Percentiles rank a stretch among this genome's conserved stretches.
phyloP scores from a whole-genome alignment of 2,888 invertebrate genomes.

The Euproctis similis region DNA sequence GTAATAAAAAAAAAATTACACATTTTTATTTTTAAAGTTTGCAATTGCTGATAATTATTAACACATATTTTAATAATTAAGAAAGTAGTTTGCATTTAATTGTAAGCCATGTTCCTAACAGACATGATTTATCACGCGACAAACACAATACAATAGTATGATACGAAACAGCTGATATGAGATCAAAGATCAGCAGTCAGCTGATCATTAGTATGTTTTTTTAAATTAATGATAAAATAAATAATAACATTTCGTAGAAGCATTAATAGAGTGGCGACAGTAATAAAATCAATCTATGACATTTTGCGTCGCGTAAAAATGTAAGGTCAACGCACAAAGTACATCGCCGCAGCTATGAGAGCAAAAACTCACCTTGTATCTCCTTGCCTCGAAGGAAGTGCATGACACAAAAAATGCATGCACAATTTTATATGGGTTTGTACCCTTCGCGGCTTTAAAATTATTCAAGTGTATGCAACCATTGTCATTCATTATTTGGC shows the following conservation, averaged over 20 bases:
- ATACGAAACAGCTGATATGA: conserved; percentile 53
- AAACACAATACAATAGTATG: conserved; percentile 11
- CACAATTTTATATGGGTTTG: conserved; percentile 84
- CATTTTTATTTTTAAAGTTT: too few species aligned
- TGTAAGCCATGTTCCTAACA: too few species aligned
- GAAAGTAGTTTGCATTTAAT: too few species aligned
- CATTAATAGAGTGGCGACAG: conserved; percentile 2
- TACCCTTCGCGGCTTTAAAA: conserved; percentile 86
- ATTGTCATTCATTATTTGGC: conserved; percentile 78
- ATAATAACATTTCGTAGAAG: conserved; percentile 1
- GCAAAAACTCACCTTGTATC: conserved; percentile 81
- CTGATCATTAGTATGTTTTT: too few species aligned
- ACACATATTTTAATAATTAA: too few species aligned
- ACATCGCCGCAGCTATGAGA: conserved; percentile 7
- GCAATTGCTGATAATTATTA: too few species aligned
- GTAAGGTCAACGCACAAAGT: conserved; percentile 20
- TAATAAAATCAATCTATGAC: conserved; percentile 18
- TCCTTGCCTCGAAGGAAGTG: conserved; percentile 85
- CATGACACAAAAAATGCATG: conserved; percentile 91
- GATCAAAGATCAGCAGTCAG: conserved; percentile 65
- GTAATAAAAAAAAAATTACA: too few species aligned
- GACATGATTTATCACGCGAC: conserved; percentile 15
- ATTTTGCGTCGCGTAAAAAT: conserved; percentile 25
- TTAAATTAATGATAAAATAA: conserved; percentile 17
- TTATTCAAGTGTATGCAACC: conserved; percentile 87